Conservation (phyloP, 2,888 invertebrate species). For the Philaethria dido region DNA sequence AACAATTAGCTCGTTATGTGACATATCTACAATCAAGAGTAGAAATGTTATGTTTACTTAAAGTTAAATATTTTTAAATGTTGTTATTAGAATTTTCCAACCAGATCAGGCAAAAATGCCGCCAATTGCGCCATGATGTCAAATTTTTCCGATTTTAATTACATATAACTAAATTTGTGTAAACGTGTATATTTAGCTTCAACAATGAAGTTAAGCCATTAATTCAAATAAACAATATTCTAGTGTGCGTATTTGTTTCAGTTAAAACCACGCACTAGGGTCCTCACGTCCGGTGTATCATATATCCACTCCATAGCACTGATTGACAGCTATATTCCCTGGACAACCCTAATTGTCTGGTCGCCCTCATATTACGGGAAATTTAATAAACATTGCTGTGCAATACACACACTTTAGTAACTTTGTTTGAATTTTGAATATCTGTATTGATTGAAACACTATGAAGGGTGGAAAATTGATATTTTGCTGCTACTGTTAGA, state of each 20-base stretch:
- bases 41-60: no score
- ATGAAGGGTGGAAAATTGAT: slow-evolving; percentile 50
- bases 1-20: no score
- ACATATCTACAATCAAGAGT: no score
- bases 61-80: no score
- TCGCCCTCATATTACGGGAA: slow-evolving; percentile 64
- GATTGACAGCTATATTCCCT: slow-evolving; percentile 74
- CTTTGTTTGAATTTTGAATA: slow-evolving; percentile 61
- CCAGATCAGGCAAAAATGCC: no score
- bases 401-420: slow-evolving; percentile 57
- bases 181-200: no score
- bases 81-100: no score
- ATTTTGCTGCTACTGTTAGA: slow-evolving; percentile 18
- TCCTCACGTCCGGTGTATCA: slow-evolving; percentile 58
- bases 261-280: slow-evolving; percentile 22
- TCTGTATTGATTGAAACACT: slow-evolving; percentile 64
- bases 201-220: not conserved
- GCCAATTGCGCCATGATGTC: no score
- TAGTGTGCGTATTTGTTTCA: slow-evolving; percentile 7
- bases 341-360: slow-evolving; percentile 67
- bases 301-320: slow-evolving; percentile 58
- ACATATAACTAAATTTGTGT: no score
- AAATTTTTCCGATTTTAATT: no score
- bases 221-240: slow-evolving; percentile 25
- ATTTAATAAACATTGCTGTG: slow-evolving; percentile 72